Percentiles rank a stretch among this genome's conserved stretches.
phyloP scores from a whole-genome alignment of 2,113 vertebrate genomes.

The Stegostoma tigrinum region DNA sequence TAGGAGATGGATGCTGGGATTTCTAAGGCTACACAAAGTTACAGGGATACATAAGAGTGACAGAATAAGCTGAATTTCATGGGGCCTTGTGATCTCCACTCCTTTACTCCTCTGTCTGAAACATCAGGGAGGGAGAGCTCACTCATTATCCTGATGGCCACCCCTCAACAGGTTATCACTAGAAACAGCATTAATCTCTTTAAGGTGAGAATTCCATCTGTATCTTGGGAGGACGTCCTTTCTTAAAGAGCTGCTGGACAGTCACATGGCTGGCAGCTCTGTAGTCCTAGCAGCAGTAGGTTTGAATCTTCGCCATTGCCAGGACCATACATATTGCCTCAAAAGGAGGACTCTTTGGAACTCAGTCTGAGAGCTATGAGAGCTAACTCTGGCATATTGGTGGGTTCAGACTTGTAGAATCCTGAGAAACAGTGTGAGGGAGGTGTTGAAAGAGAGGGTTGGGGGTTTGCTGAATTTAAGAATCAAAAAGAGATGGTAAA shows the following conservation, averaged over 20 bases:
- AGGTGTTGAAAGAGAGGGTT: not conserved
- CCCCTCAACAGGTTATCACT: not conserved
- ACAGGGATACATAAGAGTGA: not conserved
- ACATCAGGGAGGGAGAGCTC: not conserved
- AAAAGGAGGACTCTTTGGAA: not conserved
- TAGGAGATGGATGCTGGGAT: not conserved
- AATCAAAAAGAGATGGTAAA: not conserved
- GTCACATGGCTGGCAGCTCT: not conserved
- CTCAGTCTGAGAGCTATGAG: not conserved
- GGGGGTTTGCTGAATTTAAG: not conserved
- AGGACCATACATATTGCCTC: not conserved
- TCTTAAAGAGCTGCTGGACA: not conserved
- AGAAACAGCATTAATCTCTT: not conserved
- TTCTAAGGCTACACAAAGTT: not conserved
- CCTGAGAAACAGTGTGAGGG: no score
- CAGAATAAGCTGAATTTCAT: not conserved
- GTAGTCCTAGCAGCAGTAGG: not conserved
- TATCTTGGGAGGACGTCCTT: not conserved
- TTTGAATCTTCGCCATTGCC: no score
- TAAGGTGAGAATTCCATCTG: not conserved
- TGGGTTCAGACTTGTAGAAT: not conserved
- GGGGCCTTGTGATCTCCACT: not conserved
- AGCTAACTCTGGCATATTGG: not conserved
- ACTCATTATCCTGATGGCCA: not conserved
- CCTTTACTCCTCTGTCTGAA: not conserved